Evolutionary conservation across 35 echinoderm and acorn worm species (phyloP).

Genomic region (Amphiura filiformis): DNA sequence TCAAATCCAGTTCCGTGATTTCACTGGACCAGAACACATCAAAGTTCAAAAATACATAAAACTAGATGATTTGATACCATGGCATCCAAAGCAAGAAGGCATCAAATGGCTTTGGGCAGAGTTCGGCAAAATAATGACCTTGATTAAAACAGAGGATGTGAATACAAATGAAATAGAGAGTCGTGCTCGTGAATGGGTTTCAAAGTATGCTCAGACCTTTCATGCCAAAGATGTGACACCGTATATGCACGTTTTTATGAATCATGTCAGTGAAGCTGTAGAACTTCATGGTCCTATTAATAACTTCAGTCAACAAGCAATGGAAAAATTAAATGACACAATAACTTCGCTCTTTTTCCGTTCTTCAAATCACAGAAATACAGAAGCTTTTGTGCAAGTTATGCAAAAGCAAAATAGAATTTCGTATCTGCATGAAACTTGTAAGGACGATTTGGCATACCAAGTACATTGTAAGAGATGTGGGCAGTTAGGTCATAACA

Average conservation of each 20-base stretch:
- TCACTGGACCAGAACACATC: constrained; percentile 51
- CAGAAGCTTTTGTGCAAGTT: constrained; percentile 17
- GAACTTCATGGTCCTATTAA: constrained; percentile 42
- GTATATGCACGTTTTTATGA: constrained; percentile 64
- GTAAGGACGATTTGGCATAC: background rate
- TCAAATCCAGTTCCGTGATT: constrained; percentile 19
- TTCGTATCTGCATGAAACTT: background rate
- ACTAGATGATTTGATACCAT: constrained; percentile 38
- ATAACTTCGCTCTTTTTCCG: constrained; percentile 23
- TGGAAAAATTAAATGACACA: constrained; percentile 54
- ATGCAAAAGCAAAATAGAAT: constrained; percentile 43
- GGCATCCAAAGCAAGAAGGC: constrained; percentile 15
- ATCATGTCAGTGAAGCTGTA: constrained; percentile 58
- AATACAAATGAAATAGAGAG: constrained; percentile 9
- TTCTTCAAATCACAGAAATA: constrained; percentile 15
- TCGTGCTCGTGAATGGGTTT: constrained; percentile 39
- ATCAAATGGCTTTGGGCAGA: constrained; percentile 34
- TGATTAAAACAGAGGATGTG: constrained; percentile 9
- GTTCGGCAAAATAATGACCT: constrained; percentile 8
- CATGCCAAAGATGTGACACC: constrained; percentile 69
- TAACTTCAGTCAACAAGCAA: constrained; percentile 51
- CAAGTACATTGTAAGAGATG: constrained; percentile 5
- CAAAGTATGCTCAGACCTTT: constrained; percentile 37
- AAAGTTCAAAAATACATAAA: constrained; percentile 21
- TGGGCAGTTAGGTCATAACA: constrained; percentile 20